Evolutionary conservation across 92 coral and sea anemone species (phyloP).

Genomic region (Phenganax subtilis): DNA sequence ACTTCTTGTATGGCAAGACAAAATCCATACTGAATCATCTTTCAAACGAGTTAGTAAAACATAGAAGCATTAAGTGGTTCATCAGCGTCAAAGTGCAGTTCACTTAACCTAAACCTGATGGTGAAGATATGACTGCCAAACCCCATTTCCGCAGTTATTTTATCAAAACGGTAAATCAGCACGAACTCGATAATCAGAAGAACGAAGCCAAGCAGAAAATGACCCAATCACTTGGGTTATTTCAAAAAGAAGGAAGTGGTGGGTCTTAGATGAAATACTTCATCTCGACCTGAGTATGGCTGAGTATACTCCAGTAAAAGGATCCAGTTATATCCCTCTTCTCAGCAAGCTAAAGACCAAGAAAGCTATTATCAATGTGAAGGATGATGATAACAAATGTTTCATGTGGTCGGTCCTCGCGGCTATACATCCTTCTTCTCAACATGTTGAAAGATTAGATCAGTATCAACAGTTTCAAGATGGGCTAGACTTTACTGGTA

Average conservation of each 20-base stretch:
- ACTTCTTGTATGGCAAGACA: constrained; percentile 26
- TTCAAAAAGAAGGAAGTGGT: background rate
- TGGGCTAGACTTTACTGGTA: too few relatives aligned
- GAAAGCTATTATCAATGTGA: too few relatives aligned
- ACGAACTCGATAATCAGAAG: constrained; percentile 33
- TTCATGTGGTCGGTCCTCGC: constrained; percentile 36
- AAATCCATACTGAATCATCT: background rate
- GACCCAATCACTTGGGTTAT: background rate
- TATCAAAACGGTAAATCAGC: constrained; percentile 28
- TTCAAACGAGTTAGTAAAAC: background rate
- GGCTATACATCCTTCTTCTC: constrained; percentile 28
- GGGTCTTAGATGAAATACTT: background rate
- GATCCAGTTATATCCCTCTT: too few relatives aligned
- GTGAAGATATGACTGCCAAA: constrained; percentile 23
- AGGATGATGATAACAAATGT: constrained; percentile 14
- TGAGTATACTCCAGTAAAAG: background rate
- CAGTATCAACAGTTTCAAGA: too few relatives aligned
- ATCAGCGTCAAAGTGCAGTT: constrained; percentile 20
- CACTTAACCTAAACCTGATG: constrained; percentile 33
- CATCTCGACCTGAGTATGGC: background rate
- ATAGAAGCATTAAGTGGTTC: constrained; percentile 34
- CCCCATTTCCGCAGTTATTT: constrained; percentile 42
- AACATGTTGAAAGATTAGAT: too few relatives aligned
- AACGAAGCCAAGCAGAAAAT: constrained; percentile 32
- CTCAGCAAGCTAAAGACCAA: too few relatives aligned